Base-by-base conservation (phyloP, 2,797 vertebrate species). In the Menidia menidia region DNA sequence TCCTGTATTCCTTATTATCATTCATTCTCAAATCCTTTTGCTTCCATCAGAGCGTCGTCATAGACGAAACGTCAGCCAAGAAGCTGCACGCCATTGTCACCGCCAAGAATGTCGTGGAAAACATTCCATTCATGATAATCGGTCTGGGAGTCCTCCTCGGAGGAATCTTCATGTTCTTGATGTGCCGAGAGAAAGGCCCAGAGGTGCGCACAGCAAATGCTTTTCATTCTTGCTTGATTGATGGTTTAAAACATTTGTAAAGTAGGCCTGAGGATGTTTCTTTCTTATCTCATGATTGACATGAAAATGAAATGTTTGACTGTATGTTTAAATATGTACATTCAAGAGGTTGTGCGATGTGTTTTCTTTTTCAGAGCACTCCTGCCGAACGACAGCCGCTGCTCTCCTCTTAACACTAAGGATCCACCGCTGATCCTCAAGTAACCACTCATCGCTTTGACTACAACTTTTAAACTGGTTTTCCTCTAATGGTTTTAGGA, bases 51-150 rank as follows among this genome's bases (percentile, higher is more conserved):
- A 98, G 96, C 6, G 93, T 94, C n/a, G n/a, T 96, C 42, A 95
- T 99, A 32, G 96, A 99, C 55, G 93, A 96, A 48, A 58, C 33
- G 4, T 96, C 95, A 2, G 96, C 88, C 25, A 60, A 12, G 64
- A 96, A 94, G 86, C 88, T 99, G 58, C 87, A 71, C 25, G 62
- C 11, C 0, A 63, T 95, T 32, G 81, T 95, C 10, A 52, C 88
- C 0, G 54, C 92, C 60, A 87, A 93, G 57, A 87, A 91, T 6
- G 82, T 97, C 3, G 72, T 98, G 67, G 91, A 93, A 66, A 97
- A 95, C 80, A 86, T 97, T 43, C 98, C 98, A 0, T 98, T 97
- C 6, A 91, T 98, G n/a, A 78, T 98, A 73, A 95, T 99, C 83
- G 95, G 93, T 0, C 55, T 97, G 0, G 97, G 96, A 15, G 89